Evolutionary conservation across 2,113 vertebrate genomes (phyloP).

Genomic region (Pantherophis guttatus): DNA sequence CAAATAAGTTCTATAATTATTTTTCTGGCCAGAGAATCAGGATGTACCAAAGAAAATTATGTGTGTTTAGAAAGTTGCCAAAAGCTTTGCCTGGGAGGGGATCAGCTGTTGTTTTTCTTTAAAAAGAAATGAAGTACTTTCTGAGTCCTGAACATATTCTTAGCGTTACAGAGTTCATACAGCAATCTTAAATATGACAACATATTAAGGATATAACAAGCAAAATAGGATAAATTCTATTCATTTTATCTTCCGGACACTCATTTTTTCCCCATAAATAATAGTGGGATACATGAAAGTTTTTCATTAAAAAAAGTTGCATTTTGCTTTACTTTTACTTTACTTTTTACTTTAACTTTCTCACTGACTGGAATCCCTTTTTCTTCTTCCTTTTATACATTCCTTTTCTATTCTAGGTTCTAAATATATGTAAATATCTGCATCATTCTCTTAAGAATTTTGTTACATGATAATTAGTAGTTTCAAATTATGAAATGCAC

Average conservation of each 20-base stretch:
- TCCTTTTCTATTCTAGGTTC: not conserved
- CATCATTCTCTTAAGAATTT: not conserved
- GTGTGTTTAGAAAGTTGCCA: slow-evolving; percentile 61
- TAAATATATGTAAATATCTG: not conserved
- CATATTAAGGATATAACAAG: slow-evolving; percentile 38
- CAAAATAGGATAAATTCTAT: slow-evolving; percentile 47
- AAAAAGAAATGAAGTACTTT: slow-evolving; percentile 33
- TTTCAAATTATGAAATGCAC: not conserved
- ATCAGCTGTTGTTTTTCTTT: slow-evolving; percentile 59
- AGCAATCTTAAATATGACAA: slow-evolving; percentile 57
- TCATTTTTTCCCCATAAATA: slow-evolving; percentile 2
- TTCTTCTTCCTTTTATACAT: not conserved
- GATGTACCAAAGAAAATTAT: slow-evolving; percentile 66
- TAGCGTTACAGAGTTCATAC: slow-evolving; percentile 55
- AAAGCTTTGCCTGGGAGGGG: slow-evolving; percentile 60
- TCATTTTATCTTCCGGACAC: slow-evolving; percentile 35
- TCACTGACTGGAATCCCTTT: not conserved
- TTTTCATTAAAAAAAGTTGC: not conserved
- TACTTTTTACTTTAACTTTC: not conserved
- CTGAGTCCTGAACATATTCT: slow-evolving; percentile 40
- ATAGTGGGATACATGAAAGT: slow-evolving; percentile 5
- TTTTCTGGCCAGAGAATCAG: slow-evolving; percentile 64
- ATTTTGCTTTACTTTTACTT: not conserved
- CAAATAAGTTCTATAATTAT: slow-evolving; percentile 56
- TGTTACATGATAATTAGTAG: not conserved